Base-by-base conservation (phyloP, 2,113 vertebrate species). In the Sclerurus mexicanus region DNA sequence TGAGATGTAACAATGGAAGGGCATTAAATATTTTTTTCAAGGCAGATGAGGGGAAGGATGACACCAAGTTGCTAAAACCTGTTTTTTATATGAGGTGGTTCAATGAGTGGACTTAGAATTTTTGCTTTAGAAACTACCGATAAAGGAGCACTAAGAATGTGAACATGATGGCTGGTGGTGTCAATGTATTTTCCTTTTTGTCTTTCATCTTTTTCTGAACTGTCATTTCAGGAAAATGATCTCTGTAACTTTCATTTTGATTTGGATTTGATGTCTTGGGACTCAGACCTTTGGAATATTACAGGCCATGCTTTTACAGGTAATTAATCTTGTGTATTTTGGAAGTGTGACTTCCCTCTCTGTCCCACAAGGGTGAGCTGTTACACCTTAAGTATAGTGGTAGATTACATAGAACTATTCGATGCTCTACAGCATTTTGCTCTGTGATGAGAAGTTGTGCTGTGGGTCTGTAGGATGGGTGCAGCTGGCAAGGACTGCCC, bases 201-300 rank as follows among this genome's bases (percentile, higher is more conserved):
- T 87, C 53, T 95, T 93, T 33, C 87, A 89, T 75, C 39, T 86
- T 59, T 90, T 94, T 74, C n/a, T 92, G 23, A 94, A 92, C 68
- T 98, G 30, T 93, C 67, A 24, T 96, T 96, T 87, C 93, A 99
- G 99, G 97, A 96, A 59, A 98, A 81, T 56, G 98, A 97, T 74
- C 98, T 97, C 94, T 97, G 85, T 89, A 98, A 98, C 90, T 97
- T 99, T 82, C 98, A 98, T 89, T 99, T 99, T 95, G 99, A 99
- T 93, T 97, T 99, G 69, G 98, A 99, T 95, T 97, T 99, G 89
- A 98, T 98, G 93, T 96, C 96, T 8, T 99, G 99, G 99, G 98
- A 98, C 84, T 97, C 97, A 1, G 98, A 97, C 78, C 71, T 97
- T 37, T 98, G 97, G 98, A 93, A 97, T 78, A 96, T 98, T 74